A percentile compares a stretch with the other conserved stretches of the same genome.
phyloP scores from a whole-genome alignment of 2,113 vertebrate genomes.

The Spermophilus dauricus region DNA sequence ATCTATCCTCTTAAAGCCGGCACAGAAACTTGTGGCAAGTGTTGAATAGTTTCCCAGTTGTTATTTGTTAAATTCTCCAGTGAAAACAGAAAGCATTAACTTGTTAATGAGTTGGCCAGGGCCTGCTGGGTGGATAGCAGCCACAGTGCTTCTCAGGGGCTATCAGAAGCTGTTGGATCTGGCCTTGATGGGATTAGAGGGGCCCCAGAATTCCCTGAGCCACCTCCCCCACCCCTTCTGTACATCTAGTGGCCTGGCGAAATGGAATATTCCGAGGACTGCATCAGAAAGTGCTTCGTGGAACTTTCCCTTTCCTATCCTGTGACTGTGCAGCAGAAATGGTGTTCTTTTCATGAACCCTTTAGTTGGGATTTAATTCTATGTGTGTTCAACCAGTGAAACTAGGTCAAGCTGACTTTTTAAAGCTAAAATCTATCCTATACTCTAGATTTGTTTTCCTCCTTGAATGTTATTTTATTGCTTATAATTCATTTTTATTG shows the following conservation, averaged over 20 bases:
- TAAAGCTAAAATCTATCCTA: background rate
- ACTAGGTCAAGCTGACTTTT: background rate
- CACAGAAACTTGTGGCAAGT: background rate
- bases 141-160: background rate
- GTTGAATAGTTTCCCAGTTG: background rate
- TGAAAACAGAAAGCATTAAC: constrained; percentile 46
- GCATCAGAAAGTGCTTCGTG: background rate
- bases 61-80: background rate
- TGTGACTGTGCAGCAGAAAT: too few relatives aligned
- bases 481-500: too few relatives aligned
- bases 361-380: background rate
- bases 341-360: background rate
- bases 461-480: background rate
- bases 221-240: too few relatives aligned
- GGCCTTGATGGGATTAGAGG: background rate
- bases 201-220: background rate
- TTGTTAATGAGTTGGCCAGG: constrained; percentile 19
- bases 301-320: background rate
- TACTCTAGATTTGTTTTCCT: background rate
- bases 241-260: background rate
- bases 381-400: background rate
- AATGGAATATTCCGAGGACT: too few relatives aligned
- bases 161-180: background rate
- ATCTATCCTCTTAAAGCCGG: background rate
- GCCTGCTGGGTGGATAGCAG: background rate